Percentiles rank a stretch among this genome's conserved stretches.
Conservation (phyloP, 2,113 vertebrate genomes). For the Silurus meridionalis region DNA sequence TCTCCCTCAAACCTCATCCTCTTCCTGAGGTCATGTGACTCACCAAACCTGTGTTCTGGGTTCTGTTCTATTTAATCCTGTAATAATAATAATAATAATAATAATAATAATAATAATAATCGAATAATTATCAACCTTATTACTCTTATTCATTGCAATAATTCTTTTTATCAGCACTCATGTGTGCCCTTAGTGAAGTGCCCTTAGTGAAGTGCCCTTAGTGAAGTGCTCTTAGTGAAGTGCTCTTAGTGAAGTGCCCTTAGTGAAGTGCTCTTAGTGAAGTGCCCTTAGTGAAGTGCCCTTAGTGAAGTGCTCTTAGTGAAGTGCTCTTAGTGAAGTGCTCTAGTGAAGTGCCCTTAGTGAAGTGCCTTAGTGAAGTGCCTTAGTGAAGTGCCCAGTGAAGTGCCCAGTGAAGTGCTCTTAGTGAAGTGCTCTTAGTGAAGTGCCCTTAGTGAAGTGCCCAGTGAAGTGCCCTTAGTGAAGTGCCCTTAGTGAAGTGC, state of each 20-base stretch:
- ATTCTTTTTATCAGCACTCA: neutral
- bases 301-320: too few relatives aligned
- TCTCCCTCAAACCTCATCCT: constrained; percentile 23
- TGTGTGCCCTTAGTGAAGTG: neutral
- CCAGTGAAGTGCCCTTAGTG: neutral
- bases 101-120: too few relatives aligned
- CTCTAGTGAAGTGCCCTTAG: neutral
- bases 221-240: neutral
- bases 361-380: too few relatives aligned
- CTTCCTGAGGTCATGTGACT: constrained; percentile 21
- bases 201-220: neutral
- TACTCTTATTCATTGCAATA: neutral
- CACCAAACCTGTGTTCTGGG: neutral
- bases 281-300: neutral
- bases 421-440: neutral
- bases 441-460: too few relatives aligned
- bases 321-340: neutral
- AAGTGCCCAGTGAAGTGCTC: too few relatives aligned
- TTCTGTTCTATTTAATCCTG: neutral
- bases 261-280: too few relatives aligned
- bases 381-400: neutral
- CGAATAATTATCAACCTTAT: too few relatives aligned
- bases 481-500: neutral
- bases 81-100: neutral
- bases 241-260: too few relatives aligned